phyloP scores from a whole-genome alignment of 1,140 invertebrate species.

The Homalodisca vitripennis region DNA sequence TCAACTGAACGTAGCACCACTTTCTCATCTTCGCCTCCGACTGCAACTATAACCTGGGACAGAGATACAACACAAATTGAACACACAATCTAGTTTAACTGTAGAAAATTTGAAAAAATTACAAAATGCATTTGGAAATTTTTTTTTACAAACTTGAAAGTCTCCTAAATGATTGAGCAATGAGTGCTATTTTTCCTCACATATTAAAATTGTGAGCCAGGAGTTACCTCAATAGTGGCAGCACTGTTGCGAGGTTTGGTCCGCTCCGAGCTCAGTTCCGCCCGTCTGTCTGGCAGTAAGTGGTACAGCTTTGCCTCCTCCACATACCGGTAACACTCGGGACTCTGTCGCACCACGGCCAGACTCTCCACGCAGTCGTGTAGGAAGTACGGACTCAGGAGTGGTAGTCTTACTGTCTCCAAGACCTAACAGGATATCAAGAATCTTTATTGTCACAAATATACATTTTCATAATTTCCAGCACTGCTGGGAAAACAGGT shows the following conservation, averaged over 20 bases:
- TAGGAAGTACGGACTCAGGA: constrained; percentile 59
- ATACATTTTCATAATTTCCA: no score
- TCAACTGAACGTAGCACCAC: constrained; percentile 57
- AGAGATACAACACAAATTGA: neutral
- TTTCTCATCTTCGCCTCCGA: constrained; percentile 59
- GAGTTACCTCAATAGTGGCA: constrained; percentile 43
- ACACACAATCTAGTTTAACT: no score
- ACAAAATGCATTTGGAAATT: no score
- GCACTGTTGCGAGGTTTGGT: constrained; percentile 48
- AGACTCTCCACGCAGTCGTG: constrained; percentile 55
- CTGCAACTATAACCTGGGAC: constrained; percentile 54
- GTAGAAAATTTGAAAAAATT: no score
- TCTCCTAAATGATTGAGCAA: no score
- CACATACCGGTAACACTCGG: constrained; percentile 49
- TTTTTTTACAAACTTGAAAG: no score
- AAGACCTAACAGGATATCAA: no score
- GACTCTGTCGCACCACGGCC: constrained; percentile 46
- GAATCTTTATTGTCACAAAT: no score
- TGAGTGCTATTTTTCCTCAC: no score
- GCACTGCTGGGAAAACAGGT: no score
- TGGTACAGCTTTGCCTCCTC: constrained; percentile 55
- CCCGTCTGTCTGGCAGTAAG: constrained; percentile 52
- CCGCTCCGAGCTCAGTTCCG: constrained; percentile 46
- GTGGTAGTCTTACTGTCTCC: constrained; percentile 55
- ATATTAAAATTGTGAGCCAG: no score